Percentiles rank a stretch among this genome's conserved stretches.
Evolutionary conservation across 2,113 vertebrate species (phyloP).

Genomic region (Meriones unguiculatus): DNA sequence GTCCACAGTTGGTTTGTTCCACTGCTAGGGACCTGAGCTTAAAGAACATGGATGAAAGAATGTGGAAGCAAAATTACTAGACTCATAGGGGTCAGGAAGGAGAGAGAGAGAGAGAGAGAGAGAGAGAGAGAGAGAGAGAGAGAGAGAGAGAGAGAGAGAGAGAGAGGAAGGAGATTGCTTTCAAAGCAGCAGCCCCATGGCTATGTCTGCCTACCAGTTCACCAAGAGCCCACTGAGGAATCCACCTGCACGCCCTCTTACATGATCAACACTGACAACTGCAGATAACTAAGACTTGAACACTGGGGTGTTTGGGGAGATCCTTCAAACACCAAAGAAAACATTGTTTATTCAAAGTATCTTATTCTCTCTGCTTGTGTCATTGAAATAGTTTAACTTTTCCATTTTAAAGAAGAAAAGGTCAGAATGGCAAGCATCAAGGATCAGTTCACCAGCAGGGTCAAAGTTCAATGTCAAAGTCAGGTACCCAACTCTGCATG

Average conservation of each 20-base stretch:
- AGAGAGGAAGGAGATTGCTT: background rate
- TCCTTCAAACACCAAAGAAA: background rate
- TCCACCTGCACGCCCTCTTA: background rate
- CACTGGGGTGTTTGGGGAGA: background rate
- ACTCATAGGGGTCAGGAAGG: background rate
- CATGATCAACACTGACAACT: background rate
- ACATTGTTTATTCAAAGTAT: background rate
- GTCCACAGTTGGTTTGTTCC: background rate
- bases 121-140: background rate
- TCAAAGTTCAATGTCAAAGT: background rate
- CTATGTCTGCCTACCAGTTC: background rate
- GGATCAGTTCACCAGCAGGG: background rate
- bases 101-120: background rate
- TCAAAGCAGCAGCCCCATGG: background rate
- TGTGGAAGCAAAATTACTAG: background rate
- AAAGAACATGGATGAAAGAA: background rate
- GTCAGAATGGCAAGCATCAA: constrained; percentile 26
- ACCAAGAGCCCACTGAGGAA: background rate
- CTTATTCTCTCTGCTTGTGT: background rate
- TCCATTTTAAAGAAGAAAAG: constrained; percentile 23
- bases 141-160: background rate
- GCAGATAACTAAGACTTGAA: background rate
- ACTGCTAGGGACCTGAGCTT: too few species aligned
- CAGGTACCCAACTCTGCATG: background rate
- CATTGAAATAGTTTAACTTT: background rate